Percentiles rank a stretch among this genome's conserved stretches.
Evolutionary conservation across 2,797 vertebrate species (phyloP).

Genomic region (Euphonia xanthogaster): DNA sequence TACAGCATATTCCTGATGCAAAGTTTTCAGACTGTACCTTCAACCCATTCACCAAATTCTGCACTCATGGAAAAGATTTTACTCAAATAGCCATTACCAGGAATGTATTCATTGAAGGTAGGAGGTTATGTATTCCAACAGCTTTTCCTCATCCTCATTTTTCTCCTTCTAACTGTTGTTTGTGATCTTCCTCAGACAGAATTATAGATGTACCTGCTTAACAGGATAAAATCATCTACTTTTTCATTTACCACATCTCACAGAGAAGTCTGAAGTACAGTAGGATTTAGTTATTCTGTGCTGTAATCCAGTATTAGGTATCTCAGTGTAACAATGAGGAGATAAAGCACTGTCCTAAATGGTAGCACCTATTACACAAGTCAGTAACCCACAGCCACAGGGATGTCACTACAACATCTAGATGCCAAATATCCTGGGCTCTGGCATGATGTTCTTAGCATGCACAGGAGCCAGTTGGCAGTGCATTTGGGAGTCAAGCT

Average conservation of each 20-base stretch:
- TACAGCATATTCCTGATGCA: neutral
- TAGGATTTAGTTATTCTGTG: neutral
- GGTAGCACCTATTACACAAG: neutral
- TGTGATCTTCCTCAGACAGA: neutral
- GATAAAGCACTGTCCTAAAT: neutral
- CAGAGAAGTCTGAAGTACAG: neutral
- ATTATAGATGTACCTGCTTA: neutral
- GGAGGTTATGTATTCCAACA: neutral
- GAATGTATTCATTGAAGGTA: neutral
- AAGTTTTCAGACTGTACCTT: neutral
- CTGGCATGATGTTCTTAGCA: neutral
- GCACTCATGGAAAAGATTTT: neutral
- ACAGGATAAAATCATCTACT: neutral
- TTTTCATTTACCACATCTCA: neutral
- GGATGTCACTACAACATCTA: slow-evolving; percentile 14
- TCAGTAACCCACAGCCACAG: slow-evolving; percentile 18
- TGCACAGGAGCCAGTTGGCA: slow-evolving; percentile 28
- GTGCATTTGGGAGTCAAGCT: neutral
- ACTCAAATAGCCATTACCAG: neutral
- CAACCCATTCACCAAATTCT: neutral
- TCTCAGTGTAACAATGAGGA: neutral
- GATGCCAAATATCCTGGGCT: slow-evolving; percentile 40
- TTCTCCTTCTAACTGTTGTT: neutral
- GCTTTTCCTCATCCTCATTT: neutral
- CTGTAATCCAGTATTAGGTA: neutral